Conservation (phyloP, 2,888 invertebrate species). For the Drosophila nr. perissopoda region DNA sequence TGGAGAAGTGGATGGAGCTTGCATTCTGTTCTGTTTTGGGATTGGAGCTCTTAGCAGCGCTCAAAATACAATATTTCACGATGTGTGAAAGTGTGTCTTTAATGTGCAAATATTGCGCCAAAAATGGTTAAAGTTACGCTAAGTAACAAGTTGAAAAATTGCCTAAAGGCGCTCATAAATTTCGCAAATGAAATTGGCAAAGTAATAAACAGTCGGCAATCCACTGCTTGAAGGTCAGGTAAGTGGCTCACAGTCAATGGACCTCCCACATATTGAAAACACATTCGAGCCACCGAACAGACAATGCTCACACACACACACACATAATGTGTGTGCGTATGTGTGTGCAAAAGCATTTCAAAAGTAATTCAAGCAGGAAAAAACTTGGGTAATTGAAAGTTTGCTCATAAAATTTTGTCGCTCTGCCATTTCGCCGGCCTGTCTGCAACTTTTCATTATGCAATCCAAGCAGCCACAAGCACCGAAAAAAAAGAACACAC, state of each 20-base stretch:
- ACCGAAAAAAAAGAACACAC: background rate
- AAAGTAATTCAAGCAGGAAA: constrained; percentile 78
- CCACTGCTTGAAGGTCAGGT: constrained; percentile 40
- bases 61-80: constrained; percentile 52
- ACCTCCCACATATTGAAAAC: constrained; percentile 25
- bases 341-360: constrained; percentile 60
- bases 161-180: constrained; percentile 68
- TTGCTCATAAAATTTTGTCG: constrained; percentile 80
- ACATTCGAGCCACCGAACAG: constrained; percentile 28
- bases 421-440: constrained; percentile 42
- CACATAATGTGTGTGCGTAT: constrained; percentile 20
- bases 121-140: constrained; percentile 69
- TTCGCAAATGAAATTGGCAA: constrained; percentile 60
- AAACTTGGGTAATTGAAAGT: constrained; percentile 80
- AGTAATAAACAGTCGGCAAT: constrained; percentile 59
- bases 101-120: constrained; percentile 49
- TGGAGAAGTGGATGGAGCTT: background rate
- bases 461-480: constrained; percentile 48
- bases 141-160: constrained; percentile 78
- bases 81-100: constrained; percentile 17
- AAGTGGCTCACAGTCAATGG: constrained; percentile 22
- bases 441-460: constrained; percentile 58
- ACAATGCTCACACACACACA: constrained; percentile 15
- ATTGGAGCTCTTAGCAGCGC: constrained; percentile 27
- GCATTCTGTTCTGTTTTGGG: constrained; percentile 44